Evolutionary conservation across 35 echinoderm and acorn worm species (phyloP), one percentile per base, ranked within the genome.

Genomic region (Lytechinus pictus): DNA sequence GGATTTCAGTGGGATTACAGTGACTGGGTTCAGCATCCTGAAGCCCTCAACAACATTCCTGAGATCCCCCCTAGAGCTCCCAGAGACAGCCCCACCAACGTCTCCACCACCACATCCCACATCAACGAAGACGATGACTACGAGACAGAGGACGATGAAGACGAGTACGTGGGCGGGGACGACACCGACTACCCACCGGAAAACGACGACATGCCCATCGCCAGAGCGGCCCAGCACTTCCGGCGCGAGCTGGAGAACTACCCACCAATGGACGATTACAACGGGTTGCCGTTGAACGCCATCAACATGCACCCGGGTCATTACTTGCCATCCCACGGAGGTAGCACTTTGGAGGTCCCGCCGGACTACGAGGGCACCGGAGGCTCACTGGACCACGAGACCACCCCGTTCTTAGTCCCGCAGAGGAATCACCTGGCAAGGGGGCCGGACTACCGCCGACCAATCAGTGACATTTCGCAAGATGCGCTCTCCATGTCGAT

Each of bases 1-100:
- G 98, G 97, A 57, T 97, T 96, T 86, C 97, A 99, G 7, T 99
- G 98, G 98, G 98, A 99, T 87, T 98, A 95, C 90, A 98, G 96
- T 89, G 98, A 99, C 93, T 99, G 98, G 95, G 79, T 96, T 71
- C 97, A 96, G 53, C 97, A 94, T 54, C 94, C 97, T 86, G 97
- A 99, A 92, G 87, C 89, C 91, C 91, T 97, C 21, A 89, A 95
- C 86, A 97, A 96, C 90, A 97, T 97, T 91, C 98, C 96, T n/a
- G 96, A 98, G 87, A 93, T 94, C 52, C 87, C 95, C 27, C 96
- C 95, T 60, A 94, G 95, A 54, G 93, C 91, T 53, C 95, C 96
- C 0, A 95, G 96, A 27, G 97, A 97, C 14, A 98, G 97, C 14
- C 98, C 98, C 54, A 99, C 98, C 94, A 99, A 97, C 27, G 54